These are phyloP conservation scores for Heliconius melpomene DNA, from an alignment of 1,140 invertebrate species.

Conservation along the genomic window DNA sequence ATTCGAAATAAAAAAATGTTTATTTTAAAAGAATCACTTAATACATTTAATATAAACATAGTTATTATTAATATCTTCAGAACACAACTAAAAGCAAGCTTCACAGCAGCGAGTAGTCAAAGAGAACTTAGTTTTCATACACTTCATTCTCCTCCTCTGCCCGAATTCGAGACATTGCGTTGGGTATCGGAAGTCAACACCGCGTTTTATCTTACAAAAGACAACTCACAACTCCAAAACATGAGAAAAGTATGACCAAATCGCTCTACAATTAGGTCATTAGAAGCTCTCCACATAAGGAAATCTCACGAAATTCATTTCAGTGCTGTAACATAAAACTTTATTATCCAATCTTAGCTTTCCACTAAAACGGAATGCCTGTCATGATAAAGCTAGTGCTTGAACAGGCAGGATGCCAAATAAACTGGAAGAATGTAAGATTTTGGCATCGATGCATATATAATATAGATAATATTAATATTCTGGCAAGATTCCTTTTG, in stretches of 20 bases:
- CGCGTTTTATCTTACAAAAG: too few relatives aligned
- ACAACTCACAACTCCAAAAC: too few relatives aligned
- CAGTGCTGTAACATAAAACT: neutral
- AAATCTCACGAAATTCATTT: slow-evolving; percentile 4
- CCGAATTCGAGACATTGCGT: too few relatives aligned
- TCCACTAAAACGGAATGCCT: slow-evolving; percentile 2
- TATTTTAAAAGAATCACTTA: too few relatives aligned
- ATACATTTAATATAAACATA: too few relatives aligned
- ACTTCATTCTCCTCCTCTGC: too few relatives aligned
- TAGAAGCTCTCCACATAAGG: neutral
- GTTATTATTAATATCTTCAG: too few relatives aligned
- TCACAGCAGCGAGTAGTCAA: too few relatives aligned
- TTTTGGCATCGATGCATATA: neutral
- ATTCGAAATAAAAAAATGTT: too few relatives aligned
- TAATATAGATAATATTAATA: slow-evolving; percentile 12
- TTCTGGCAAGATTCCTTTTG: neutral
- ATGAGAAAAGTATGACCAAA: neutral
- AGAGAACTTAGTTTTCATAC: too few relatives aligned
- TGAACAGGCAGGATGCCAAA: neutral
- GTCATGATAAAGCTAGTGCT: neutral
- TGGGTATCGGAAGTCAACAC: too few relatives aligned
- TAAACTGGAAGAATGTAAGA: neutral
- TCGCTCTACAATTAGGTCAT: neutral
- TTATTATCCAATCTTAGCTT: slow-evolving; percentile 1
- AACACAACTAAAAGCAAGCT: too few relatives aligned